phyloP scores from a whole-genome alignment of 2,113 vertebrate genomes.

The Myrmophylax atrothorax region DNA sequence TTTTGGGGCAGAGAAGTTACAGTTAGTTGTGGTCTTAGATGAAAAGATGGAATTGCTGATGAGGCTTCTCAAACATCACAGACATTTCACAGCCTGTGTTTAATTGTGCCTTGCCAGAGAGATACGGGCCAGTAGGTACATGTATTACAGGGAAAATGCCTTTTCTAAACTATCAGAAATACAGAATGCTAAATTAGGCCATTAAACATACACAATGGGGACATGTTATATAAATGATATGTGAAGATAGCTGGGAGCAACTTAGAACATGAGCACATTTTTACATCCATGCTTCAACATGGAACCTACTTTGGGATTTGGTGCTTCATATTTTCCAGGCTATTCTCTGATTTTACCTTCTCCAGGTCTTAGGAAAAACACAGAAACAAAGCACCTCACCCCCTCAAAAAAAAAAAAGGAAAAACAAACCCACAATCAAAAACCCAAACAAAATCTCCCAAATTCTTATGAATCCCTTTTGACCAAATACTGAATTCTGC shows the following conservation, averaged over 20 bases:
- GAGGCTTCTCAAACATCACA: not conserved
- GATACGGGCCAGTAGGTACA: not conserved
- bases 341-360: constrained; percentile 38
- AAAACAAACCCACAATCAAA: not conserved
- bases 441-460: not conserved
- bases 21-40: not conserved
- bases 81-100: not conserved
- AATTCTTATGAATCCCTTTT: not conserved
- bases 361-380: not conserved
- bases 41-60: not conserved
- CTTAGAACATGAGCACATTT: not conserved
- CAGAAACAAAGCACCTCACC: not conserved
- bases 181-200: not conserved
- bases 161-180: not conserved
- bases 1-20: not conserved
- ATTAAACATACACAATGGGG: not conserved
- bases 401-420: not conserved
- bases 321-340: constrained; percentile 29
- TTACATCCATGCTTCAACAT: constrained; percentile 21
- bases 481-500: constrained; percentile 33
- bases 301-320: constrained; percentile 52
- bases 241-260: not conserved
- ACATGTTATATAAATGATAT: not conserved
- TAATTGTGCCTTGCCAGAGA: not conserved
- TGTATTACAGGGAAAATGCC: not conserved